phyloP scores from a whole-genome alignment of 2,113 vertebrate species.

The Manacus vitellinus region DNA sequence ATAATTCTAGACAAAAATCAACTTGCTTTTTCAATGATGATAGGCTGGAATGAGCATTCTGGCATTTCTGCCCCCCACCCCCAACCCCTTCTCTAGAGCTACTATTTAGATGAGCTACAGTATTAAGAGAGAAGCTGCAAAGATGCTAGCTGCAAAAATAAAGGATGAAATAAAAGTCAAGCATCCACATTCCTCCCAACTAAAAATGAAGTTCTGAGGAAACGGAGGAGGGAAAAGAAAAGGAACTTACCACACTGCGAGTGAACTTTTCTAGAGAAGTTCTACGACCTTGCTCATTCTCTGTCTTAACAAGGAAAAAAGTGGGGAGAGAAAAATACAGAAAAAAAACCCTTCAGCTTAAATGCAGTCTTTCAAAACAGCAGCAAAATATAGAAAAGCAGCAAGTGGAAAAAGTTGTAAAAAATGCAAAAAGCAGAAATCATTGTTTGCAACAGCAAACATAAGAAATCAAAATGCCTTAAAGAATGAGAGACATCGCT shows the following conservation, averaged over 20 bases:
- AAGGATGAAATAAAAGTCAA: slow-evolving; percentile 22
- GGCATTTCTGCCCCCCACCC: neutral
- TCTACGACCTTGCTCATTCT: slow-evolving; percentile 95
- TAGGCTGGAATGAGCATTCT: neutral
- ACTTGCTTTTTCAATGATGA: neutral
- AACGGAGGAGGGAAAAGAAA: slow-evolving; percentile 59
- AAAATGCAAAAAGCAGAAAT: slow-evolving; percentile 63
- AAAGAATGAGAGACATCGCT: neutral
- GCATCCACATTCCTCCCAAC: neutral
- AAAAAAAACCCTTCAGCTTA: slow-evolving; percentile 78
- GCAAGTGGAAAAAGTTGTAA: slow-evolving; percentile 17
- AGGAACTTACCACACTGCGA: slow-evolving; percentile 93
- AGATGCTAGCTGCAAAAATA: slow-evolving; percentile 52
- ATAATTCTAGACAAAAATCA: neutral
- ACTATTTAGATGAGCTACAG: neutral
- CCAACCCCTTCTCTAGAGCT: neutral
- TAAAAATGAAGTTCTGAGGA: slow-evolving; percentile 49
- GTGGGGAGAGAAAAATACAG: slow-evolving; percentile 74
- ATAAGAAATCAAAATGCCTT: slow-evolving; percentile 33
- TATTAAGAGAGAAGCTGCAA: slow-evolving; percentile 57
- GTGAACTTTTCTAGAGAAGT: slow-evolving; percentile 99
- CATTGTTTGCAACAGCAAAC: slow-evolving; percentile 64
- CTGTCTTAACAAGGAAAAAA: slow-evolving; percentile 85
- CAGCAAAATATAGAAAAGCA: slow-evolving; percentile 68
- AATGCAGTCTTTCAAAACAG: slow-evolving; percentile 65